Percentiles rank a stretch among this genome's conserved stretches.
Evolutionary conservation across 2,888 invertebrate species (phyloP).

Genomic region (Thysanoteuthis rhombus): DNA sequence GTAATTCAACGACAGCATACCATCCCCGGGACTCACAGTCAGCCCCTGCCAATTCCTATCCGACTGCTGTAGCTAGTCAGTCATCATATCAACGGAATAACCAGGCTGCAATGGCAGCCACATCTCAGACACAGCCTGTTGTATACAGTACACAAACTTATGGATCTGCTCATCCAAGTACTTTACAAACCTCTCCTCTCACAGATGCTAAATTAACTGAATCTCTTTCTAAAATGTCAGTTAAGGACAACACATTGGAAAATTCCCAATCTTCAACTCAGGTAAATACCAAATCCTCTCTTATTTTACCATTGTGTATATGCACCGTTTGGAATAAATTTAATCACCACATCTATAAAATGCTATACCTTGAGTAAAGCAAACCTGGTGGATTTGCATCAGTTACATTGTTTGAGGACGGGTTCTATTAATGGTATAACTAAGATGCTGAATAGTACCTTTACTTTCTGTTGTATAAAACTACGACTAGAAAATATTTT

Average conservation of each 20-base stretch:
- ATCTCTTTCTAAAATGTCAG: slow-evolving; percentile 60
- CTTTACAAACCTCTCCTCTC: slow-evolving; percentile 51
- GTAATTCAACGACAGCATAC: slow-evolving; percentile 28
- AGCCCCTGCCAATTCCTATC: slow-evolving; percentile 36
- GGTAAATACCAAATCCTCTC: slow-evolving; percentile 44
- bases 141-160: slow-evolving; percentile 51
- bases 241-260: slow-evolving; percentile 56
- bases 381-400: no score
- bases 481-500: no score
- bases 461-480: no score
- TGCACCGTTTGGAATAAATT: no score
- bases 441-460: no score
- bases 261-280: slow-evolving; percentile 43
- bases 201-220: slow-evolving; percentile 59
- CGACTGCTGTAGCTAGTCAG: slow-evolving; percentile 37
- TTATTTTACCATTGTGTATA: neutral
- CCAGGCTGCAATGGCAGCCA: slow-evolving; percentile 38
- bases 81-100: slow-evolving; percentile 50
- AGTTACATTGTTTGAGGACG: no score
- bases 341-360: no score
- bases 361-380: no score
- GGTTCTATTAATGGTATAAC: no score
- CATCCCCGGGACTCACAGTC: slow-evolving; percentile 39
- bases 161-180: slow-evolving; percentile 39
- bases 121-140: slow-evolving; percentile 51